phyloP scores from a whole-genome alignment of 2,797 vertebrate genomes.

The Moxostoma hubbsi region DNA sequence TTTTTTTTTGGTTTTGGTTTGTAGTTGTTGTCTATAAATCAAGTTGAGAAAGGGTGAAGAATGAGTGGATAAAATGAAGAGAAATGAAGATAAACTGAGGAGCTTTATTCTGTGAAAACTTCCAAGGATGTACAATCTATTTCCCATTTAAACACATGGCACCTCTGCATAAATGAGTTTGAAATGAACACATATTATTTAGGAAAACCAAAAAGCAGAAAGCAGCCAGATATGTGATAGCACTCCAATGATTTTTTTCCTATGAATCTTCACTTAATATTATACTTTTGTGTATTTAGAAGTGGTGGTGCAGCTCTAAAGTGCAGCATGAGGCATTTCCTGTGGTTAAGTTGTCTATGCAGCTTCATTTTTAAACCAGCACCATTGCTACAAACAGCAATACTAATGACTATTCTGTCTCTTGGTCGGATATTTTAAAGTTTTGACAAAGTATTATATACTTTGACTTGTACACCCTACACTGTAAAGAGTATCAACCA shows the following conservation, averaged over 20 bases:
- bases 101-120: background rate
- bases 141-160: background rate
- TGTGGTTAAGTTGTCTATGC: background rate
- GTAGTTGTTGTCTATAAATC: background rate
- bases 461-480: no score
- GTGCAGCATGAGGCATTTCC: background rate
- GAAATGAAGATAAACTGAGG: no score
- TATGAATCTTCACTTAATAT: no score
- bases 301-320: background rate
- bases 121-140: background rate
- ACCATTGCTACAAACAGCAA: background rate
- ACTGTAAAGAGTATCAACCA: no score
- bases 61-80: constrained; percentile 4
- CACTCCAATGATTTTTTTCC: no score
- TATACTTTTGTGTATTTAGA: background rate
- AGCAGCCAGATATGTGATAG: background rate
- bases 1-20: constrained; percentile 1
- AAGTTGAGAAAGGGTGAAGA: background rate
- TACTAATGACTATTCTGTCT: background rate
- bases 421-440: no score
- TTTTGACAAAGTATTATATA: no score
- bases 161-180: background rate
- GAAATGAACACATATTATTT: background rate
- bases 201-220: background rate
- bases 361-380: background rate